Base-by-base conservation (phyloP, 2,797 vertebrate species). In the Karalla daura region DNA sequence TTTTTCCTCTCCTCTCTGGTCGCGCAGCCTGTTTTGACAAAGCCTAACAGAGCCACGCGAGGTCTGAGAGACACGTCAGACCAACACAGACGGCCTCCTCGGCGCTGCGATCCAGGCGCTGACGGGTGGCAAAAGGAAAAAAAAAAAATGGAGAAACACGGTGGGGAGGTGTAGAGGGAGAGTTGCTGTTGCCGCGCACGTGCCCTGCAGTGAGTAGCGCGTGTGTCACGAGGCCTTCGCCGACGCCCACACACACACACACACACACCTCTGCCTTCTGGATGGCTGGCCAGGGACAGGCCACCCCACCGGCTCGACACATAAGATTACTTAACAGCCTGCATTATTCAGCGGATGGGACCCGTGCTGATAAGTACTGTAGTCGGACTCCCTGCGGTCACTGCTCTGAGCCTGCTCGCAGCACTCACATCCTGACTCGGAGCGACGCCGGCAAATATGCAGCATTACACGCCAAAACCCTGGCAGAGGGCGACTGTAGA, bases 291-390 rank as follows among this genome's bases (percentile, higher is more conserved):
- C 35, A 52, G 45, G 65, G 58, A 78, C 74, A 52, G 25, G 28
- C 33, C 59, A 61, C 35, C 55, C 60, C 14, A 27, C 76, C 63
- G 74, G 71, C 51, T 45, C 45, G 59, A 64, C 61, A 76, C 68
- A 60, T 63, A 72, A 21, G 62, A 68, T 59, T 77, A 74, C 83
- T 83, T 56, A 76, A 58, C 49, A 36, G 61, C 27, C 56, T 84
- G 66, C 64, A 83, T 88, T 80, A 87, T 85, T 87, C 20, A 86
- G 17, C 3, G n/a, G 54, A 52, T 7, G 32, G 35, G 51, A 54
- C 11, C n/a, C 14, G n/a, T 35, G 54, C 41, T 52, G 66, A 53
- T 50, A 15, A 45, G 25, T 10, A 62, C 50, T 5, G 59, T 52
- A 54, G 54, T 44, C 56, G 7, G 36, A 7, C 36, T 66, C 50